Base-by-base conservation (phyloP, 2,888 invertebrate genomes). In the Drosophila algonquin region DNA sequence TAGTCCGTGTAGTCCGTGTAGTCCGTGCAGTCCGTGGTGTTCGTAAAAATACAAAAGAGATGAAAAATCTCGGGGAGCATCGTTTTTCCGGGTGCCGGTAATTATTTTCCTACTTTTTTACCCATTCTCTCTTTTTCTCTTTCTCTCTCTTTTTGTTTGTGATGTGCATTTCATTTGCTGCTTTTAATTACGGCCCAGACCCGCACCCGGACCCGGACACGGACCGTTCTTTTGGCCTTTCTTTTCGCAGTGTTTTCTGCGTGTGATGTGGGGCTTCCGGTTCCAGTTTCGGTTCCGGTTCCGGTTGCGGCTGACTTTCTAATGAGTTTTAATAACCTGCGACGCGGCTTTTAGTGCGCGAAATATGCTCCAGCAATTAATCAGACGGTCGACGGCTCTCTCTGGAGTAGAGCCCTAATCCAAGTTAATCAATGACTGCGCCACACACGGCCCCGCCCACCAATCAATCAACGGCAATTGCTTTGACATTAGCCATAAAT, bases 381-480 rank as follows among this genome's bases (percentile, higher is more conserved):
- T 73, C 63, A 64, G 14, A 21, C 45, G n/a, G 12, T n/a, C 30
- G 12, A 52, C 6, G 16, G 5, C 30, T 2, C 16, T 32, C 35
- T 35, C 35, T 35, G 1, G 35, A 35, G 35, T 4, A 35, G 12
- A 35, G 35, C 12, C n/a, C 40, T 62, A 52, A 52, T 55, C 45
- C 6, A 55, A 65, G 64, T 48, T 55, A 55, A 65, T 55, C 64
- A 64, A 50, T 54, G 48, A 35, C 7, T 14, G 18, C 32, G 7
- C 46, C 14, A 9, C 32, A 12, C 32, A 32, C 32, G 4, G 30
- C 30, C 30, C 30, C 30, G 8, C 48, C 50, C 54, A 63, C 67
- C 73, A 57, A 79, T 80, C 80, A 77, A 78, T 78, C 71, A 76
- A 64, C 55, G 51, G 61, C 73, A 73, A 76, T 65, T 78, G 74